Evolutionary conservation across 1,140 invertebrate species (phyloP), one percentile per base, ranked within the genome.

Genomic region (Alviniconcha marisindica): DNA sequence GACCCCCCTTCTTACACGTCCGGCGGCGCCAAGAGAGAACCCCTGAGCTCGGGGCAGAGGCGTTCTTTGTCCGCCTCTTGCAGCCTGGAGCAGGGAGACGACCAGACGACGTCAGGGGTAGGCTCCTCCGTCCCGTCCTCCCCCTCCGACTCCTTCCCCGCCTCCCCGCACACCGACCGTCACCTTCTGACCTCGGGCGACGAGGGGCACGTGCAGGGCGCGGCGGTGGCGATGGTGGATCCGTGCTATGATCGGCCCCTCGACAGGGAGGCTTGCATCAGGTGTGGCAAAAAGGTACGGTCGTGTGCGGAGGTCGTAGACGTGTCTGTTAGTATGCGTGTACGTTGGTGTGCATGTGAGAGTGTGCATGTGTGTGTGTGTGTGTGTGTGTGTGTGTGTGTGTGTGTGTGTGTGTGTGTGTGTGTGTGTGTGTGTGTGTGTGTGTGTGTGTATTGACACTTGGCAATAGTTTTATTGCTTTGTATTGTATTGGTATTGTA

Each of bases 101-200:
- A 44, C 15, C 56, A 66, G 56, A 40, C 56, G 15, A 80, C 78
- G n/a, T 80, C 78, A 3, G 60, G 38, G 38, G 56, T 66, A 21
- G 78, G 78, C 7, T 66, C 56, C 24, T 80, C 56, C 14, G 28
- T 69, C 10, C 40, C 56, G 21, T 69, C 77, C 42, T 24, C 36
- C 24, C 77, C 54, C 54, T 78, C 78, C 3, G 40, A 44, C 38
- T 31, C 78, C 56, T 80, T 60, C 4, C 78, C 78, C 3, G 69
- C 78, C 78, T 80, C 78, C 56, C 78, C 78, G 4, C 31, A 80
- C 36, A 24, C 56, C 31, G 78, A 80, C 33, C 56, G 40, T 42
- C 18, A 80, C 60, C 77, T 51, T 18, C 21, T 38, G 31, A 40
- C 48, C 3, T n/a, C 21, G n/a, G 24, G 15, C 1, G 69, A 40